Percentiles rank a stretch among this genome's conserved stretches.
These are phyloP conservation scores for Ectemnius continuus DNA, from an alignment of 2,888 invertebrate species.

Conservation along the genomic window DNA sequence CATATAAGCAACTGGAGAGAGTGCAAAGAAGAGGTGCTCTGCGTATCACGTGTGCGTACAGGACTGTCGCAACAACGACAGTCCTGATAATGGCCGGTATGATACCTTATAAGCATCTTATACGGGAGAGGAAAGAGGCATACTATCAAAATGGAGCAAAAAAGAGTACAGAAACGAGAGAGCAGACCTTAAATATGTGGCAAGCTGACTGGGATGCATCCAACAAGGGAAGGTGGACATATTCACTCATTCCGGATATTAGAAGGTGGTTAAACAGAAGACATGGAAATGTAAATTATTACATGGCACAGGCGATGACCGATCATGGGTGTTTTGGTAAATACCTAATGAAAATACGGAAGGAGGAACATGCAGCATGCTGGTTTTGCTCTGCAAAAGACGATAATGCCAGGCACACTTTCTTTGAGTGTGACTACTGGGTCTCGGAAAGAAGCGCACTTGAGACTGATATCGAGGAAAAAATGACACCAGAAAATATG, in stretches of 20 bases:
- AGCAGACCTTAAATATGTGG: neutral
- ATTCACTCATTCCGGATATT: neutral
- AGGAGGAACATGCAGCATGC: neutral
- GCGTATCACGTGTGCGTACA: neutral
- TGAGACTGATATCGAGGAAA: too few species aligned
- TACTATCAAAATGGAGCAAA: neutral
- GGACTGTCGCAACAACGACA: neutral
- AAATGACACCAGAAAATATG: too few species aligned
- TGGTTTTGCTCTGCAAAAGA: neutral
- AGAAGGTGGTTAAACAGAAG: neutral
- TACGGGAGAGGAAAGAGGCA: too few species aligned
- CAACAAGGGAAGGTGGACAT: neutral
- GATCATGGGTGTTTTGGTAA: neutral
- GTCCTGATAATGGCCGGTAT: neutral
- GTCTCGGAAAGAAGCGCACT: too few species aligned
- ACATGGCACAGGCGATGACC: neutral
- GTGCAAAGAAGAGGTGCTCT: neutral
- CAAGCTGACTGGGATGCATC: neutral
- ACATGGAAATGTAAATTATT: neutral
- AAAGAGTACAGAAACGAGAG: too few species aligned
- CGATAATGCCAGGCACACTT: neutral
- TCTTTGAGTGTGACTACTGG: neutral
- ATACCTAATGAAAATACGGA: neutral
- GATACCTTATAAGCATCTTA: neutral
- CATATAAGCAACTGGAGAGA: neutral